Conservation (phyloP, 1,140 invertebrate genomes). For the Dendrolimus punctatus region DNA sequence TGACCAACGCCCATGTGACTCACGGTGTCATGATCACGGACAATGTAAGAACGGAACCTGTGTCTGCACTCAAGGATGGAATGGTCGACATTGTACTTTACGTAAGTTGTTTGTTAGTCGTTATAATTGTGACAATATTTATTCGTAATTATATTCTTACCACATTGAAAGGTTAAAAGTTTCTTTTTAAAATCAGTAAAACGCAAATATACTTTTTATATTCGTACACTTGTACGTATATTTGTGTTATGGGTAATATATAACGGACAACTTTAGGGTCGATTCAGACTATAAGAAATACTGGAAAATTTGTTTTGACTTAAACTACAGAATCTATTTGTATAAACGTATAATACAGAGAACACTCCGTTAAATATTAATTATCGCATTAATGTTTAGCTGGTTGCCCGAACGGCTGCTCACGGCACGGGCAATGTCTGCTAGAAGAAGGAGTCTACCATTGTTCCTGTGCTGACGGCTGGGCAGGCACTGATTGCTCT, state of each 20-base stretch:
- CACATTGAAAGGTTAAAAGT: too few relatives aligned
- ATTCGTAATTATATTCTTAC: too few relatives aligned
- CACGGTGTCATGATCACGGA: constrained; percentile 94
- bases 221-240: too few relatives aligned
- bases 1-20: constrained; percentile 90
- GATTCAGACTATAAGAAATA: too few relatives aligned
- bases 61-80: constrained; percentile 97
- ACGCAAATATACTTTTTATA: too few relatives aligned
- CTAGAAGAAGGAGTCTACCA: constrained; percentile 89
- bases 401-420: constrained; percentile 95
- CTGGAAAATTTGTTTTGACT: too few relatives aligned
- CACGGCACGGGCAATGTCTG: constrained; percentile 90
- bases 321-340: too few relatives aligned
- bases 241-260: too few relatives aligned
- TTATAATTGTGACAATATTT: too few relatives aligned
- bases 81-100: constrained; percentile 95
- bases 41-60: constrained; percentile 98
- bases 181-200: too few relatives aligned
- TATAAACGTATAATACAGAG: too few relatives aligned
- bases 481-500: constrained; percentile 94
- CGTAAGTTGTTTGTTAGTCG: constrained; percentile 87
- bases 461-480: constrained; percentile 92
- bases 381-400: constrained; percentile 74
- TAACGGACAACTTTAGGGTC: too few relatives aligned
- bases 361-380: neutral